phyloP scores from a whole-genome alignment of 2,113 vertebrate genomes.

The Murina feae region DNA sequence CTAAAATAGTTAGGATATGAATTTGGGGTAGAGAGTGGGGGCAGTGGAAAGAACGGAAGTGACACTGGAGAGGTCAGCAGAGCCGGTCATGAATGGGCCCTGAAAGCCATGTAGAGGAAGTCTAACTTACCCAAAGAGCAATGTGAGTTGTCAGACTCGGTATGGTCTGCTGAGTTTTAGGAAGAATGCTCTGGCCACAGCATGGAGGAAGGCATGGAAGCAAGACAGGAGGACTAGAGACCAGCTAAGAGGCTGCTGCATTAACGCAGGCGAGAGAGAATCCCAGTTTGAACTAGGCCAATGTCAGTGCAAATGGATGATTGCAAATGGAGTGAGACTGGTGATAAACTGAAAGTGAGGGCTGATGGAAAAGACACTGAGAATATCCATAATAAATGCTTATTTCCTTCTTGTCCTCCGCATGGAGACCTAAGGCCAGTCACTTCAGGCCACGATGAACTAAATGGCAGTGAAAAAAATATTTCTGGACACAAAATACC shows the following conservation, averaged over 20 bases:
- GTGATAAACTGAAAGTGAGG: background rate
- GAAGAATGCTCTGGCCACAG: background rate
- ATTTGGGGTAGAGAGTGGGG: background rate
- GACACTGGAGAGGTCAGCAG: background rate
- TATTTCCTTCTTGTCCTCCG: background rate
- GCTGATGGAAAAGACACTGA: background rate
- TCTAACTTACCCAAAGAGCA: background rate
- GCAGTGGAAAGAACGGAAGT: background rate
- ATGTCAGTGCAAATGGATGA: background rate
- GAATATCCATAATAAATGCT: background rate
- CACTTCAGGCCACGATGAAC: background rate
- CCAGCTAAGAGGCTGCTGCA: background rate
- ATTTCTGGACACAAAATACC: background rate
- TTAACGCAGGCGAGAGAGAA: background rate
- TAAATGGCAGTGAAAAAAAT: background rate
- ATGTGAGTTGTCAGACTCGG: background rate
- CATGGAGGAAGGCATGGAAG: background rate
- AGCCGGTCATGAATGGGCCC: background rate
- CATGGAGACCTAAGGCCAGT: background rate
- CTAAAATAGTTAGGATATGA: background rate
- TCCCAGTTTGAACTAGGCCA: background rate
- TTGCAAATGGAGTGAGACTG: background rate
- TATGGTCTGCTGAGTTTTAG: background rate
- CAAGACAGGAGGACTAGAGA: background rate
- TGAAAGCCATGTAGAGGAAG: background rate